phyloP scores from a whole-genome alignment of 2,888 invertebrate species.

The Torymus auratus region DNA sequence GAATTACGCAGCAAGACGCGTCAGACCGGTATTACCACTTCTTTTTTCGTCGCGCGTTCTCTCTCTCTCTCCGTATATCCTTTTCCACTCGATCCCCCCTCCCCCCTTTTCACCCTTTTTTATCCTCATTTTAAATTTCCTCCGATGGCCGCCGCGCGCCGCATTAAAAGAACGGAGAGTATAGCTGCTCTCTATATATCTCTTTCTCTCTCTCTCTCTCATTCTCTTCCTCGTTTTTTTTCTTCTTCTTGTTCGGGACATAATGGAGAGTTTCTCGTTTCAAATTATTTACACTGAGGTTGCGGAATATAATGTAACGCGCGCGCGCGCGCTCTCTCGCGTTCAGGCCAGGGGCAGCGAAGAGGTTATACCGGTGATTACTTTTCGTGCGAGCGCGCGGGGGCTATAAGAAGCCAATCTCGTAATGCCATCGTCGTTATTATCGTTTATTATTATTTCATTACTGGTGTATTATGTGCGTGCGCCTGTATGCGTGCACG shows the following conservation, averaged over 20 bases:
- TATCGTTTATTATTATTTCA: slow-evolving; percentile 58
- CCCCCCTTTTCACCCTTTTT: slow-evolving; percentile 1
- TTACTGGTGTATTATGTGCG: slow-evolving; percentile 36
- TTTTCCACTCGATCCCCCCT: background rate
- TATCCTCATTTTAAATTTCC: background rate
- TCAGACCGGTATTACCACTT: slow-evolving; percentile 60
- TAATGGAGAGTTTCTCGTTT: slow-evolving; percentile 56
- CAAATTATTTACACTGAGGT: slow-evolving; percentile 56
- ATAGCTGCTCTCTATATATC: background rate
- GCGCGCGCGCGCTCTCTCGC: slow-evolving; percentile 13
- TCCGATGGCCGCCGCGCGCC: slow-evolving; percentile 11
- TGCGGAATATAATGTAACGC: slow-evolving; percentile 50
- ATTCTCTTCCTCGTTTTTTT: too few species aligned
- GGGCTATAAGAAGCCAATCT: slow-evolving; percentile 50
- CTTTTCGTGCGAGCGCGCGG: slow-evolving; percentile 38
- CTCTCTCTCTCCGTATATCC: slow-evolving; percentile 18
- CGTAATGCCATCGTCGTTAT: slow-evolving; percentile 50
- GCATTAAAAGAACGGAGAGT: slow-evolving; percentile 33
- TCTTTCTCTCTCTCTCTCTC: background rate
- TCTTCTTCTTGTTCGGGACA: slow-evolving; percentile 1
- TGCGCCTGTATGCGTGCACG: background rate
- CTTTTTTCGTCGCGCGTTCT: slow-evolving; percentile 4
- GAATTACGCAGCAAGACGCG: slow-evolving; percentile 58
- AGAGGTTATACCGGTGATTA: slow-evolving; percentile 37
- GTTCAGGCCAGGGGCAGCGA: background rate